Evolutionary conservation across 2,113 vertebrate genomes (phyloP), one percentile per base, ranked within the genome.

Genomic region (Tragelaphus buxtoni): DNA sequence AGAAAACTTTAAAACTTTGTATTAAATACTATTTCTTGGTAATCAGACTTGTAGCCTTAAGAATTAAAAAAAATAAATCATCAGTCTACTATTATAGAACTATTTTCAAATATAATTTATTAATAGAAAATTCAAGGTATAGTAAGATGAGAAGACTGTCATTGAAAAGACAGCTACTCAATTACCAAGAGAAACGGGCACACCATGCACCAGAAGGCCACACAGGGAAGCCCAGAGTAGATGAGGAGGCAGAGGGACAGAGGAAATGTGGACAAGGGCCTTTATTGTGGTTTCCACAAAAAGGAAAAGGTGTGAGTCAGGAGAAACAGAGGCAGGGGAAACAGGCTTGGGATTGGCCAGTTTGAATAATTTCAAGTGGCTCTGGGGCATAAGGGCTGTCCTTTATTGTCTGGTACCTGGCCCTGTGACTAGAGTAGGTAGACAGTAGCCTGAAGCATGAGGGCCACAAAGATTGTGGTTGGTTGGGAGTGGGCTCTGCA

Each of bases 71-170:
- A 91, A 84, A 60, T 49, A 72, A 95, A 72, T 61, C 26, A 86
- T 51, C 22, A 87, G 45, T 16, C 11, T 47, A n/a, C 9, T 74
- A 4, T 74, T 90, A 95, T 53, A 92, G 95, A 95, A 24, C 14
- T 80, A 6, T 83, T 90, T 95, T 60, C 89, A 97, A 95, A 96
- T 35, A 47, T 49, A 94, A 58, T 92, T 9, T 81, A 86, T 42
- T 82, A 76, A 69, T 5, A 93, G n/a, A 95, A 97, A 91, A 74
- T 26, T 47, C 88, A 65, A 45, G 32, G 35, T 47, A 53, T 42
- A 80, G 17, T 86, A 86, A 65, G 61, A 60, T 47, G 76, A 88
- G 35, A 82, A 76, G n/a, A 63, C 2, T 35, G 17, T 10, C 51
- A 49, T 1, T 82, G 24, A 88, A 91, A 92, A 93, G 30, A 79